These are phyloP conservation scores for Danio choprae DNA, from an alignment of 2,797 vertebrate species.

Conservation along the genomic window DNA sequence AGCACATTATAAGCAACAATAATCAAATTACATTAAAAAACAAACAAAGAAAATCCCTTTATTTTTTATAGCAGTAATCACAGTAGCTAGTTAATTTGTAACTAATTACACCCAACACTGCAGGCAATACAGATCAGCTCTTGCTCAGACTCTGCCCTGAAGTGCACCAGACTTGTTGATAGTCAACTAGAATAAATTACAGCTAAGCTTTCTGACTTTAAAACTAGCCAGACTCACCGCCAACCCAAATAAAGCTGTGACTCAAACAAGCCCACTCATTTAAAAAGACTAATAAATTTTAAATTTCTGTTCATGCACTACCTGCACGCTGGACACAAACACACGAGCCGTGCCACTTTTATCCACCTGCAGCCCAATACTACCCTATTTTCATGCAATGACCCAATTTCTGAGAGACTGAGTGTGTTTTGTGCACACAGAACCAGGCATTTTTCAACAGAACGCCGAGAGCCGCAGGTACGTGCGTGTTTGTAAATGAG, in stretches of 20 bases:
- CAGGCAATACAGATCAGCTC: background rate
- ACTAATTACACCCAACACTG: no score
- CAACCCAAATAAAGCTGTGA: slow-evolving; percentile 1
- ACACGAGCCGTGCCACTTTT: background rate
- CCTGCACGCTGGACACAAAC: background rate
- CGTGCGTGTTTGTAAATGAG: slow-evolving; percentile 33
- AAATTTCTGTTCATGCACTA: slow-evolving; percentile 6
- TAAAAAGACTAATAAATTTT: background rate
- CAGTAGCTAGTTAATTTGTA: no score
- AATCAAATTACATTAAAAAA: no score
- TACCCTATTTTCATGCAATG: slow-evolving; percentile 9
- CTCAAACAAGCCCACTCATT: no score
- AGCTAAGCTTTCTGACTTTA: background rate
- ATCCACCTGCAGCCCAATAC: slow-evolving; percentile 21
- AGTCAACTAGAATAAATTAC: background rate
- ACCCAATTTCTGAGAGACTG: slow-evolving; percentile 22
- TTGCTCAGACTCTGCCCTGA: background rate
- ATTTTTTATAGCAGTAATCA: no score
- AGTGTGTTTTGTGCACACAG: slow-evolving; percentile 33
- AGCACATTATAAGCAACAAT: no score
- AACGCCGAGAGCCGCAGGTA: slow-evolving; percentile 14
- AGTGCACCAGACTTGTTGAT: background rate
- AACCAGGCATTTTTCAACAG: slow-evolving; percentile 7
- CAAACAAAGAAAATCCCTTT: no score
- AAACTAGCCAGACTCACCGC: background rate